Base-by-base conservation (phyloP, 2,113 vertebrate genomes). In the Antigone vipio region DNA sequence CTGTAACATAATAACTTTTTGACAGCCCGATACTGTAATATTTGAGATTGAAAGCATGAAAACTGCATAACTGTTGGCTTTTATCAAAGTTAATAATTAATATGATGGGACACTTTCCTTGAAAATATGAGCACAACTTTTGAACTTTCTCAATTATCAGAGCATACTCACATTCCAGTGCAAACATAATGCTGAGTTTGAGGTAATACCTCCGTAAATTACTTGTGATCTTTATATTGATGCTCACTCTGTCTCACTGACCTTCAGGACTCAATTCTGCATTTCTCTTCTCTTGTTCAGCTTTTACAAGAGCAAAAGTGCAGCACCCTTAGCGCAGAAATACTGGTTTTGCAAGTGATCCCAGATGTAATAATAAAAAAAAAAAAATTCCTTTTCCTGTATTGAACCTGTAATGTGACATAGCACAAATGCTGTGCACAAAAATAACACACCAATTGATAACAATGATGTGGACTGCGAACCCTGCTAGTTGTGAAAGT, bases 341-440 rank as follows among this genome's bases (percentile, higher is more conserved):
- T 38, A 15, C 1, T 34, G 7, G 0, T 32, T 79, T 85, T 56
- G 11, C 21, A 44, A 47, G 26, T 8, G 3, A 11, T 60, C 26
- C 35, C 32, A 49, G n/a, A 38, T 15, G 11, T 4, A 71, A 67
- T 2, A 40, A 74, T 47, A 34, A 50, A 8, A 32, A 45, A 12
- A 22, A 59, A 15, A 73, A 21, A 24, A 47, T 62, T 45, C 29
- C 12, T 91, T 72, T 16, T 1, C 19, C 32, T 82, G 11, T 64
- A 26, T 44, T 76, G 56, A 88, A 71, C 3, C 5, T 40, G 3
- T 17, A 63, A 17, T 7, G 15, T n/a, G 38, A 66, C 90, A 59
- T 9, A 42, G 2, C 42, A 26, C 2, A 1, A 72, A 38, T 55
- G 23, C 3, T 38, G 9, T 32, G 4, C 3, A n/a, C 27, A 58